Conservation (phyloP, 1,140 invertebrate genomes). For the Atta colombica region DNA sequence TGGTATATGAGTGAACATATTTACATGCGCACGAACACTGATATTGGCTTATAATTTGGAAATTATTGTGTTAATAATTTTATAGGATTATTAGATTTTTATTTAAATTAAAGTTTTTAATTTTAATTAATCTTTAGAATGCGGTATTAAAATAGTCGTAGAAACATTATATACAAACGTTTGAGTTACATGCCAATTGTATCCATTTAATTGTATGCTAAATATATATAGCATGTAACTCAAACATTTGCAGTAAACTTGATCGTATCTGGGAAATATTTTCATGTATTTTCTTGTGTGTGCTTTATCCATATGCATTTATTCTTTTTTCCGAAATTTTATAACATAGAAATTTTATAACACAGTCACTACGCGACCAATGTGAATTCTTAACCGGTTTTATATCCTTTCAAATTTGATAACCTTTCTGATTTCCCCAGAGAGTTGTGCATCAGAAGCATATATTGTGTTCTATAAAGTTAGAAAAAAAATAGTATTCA, state of each 20-base stretch:
- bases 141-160: not conserved
- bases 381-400: slow-evolving; percentile 38
- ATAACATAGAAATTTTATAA: not conserved
- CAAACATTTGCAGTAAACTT: not conserved
- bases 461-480: slow-evolving; percentile 28
- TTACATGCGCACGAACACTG: not conserved
- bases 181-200: no score
- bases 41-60: not conserved
- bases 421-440: slow-evolving; percentile 53
- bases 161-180: no score
- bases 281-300: slow-evolving; percentile 1
- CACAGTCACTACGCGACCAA: not conserved
- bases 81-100: slow-evolving; percentile 4
- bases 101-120: not conserved
- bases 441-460: slow-evolving; percentile 33
- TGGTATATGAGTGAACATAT: not conserved
- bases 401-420: slow-evolving; percentile 47
- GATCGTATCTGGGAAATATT: not conserved
- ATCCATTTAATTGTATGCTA: not conserved
- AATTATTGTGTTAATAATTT: not conserved
- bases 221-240: not conserved
- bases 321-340: slow-evolving; percentile 22
- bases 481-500: not conserved
- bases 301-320: slow-evolving; percentile 11
- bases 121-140: not conserved